Conservation (phyloP, 1,140 invertebrate genomes). For the Samia ricini region DNA sequence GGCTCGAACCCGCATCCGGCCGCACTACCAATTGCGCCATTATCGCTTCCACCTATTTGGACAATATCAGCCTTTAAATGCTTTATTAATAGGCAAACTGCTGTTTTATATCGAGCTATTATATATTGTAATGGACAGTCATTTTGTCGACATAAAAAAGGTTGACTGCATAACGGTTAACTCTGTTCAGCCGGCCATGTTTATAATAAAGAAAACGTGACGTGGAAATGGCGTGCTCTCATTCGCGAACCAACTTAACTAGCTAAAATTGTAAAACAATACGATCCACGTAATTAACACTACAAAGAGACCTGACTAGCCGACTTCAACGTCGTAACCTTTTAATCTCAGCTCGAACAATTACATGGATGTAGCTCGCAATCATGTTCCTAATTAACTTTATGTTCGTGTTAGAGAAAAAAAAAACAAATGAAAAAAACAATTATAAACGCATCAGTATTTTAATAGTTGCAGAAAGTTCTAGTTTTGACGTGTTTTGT, state of each 20-base stretch:
- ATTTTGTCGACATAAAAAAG: too few species aligned
- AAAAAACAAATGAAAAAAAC: not conserved
- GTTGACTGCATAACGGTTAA: not conserved
- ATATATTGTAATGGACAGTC: too few species aligned
- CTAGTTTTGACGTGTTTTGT: too few species aligned
- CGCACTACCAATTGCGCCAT: too few species aligned
- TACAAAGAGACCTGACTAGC: conserved; percentile 37
- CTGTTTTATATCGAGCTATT: too few species aligned
- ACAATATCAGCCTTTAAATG: too few species aligned
- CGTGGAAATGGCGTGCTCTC: not conserved
- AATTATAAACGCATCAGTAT: not conserved
- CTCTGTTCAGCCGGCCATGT: not conserved
- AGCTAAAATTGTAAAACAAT: conserved; percentile 26
- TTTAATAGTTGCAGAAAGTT: too few species aligned
- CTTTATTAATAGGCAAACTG: too few species aligned
- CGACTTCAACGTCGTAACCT: not conserved
- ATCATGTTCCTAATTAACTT: not conserved
- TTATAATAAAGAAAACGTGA: not conserved
- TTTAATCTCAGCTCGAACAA: not conserved
- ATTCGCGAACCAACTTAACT: not conserved
- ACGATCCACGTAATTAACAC: conserved; percentile 38
- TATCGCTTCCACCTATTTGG: too few species aligned
- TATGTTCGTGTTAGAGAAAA: not conserved
- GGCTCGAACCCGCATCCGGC: too few species aligned
- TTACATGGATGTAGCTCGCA: not conserved